These are phyloP conservation scores for Drosophila recens DNA, from an alignment of 2,888 invertebrate species.

Conservation along the genomic window DNA sequence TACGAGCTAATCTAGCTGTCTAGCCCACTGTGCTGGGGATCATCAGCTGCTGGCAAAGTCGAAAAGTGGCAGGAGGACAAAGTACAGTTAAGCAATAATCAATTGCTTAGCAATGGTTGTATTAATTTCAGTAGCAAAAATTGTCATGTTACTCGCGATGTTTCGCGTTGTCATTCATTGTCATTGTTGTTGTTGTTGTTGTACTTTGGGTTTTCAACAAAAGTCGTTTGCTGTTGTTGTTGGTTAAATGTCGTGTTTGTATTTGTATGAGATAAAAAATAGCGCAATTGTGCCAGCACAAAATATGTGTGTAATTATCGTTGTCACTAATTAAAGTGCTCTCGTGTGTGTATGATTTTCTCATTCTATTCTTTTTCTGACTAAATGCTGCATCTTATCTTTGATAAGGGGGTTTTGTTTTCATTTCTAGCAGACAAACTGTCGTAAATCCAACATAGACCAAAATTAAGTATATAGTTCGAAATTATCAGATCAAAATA, in stretches of 20 bases:
- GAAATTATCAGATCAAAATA: constrained; percentile 5
- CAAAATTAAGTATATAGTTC: constrained; percentile 18
- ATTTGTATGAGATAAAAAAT: constrained; percentile 71
- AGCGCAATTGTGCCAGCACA: constrained; percentile 65
- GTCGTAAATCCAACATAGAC: constrained; percentile 27
- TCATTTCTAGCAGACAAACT: constrained; percentile 51
- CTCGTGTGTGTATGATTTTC: constrained; percentile 30
- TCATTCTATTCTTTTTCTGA: constrained; percentile 9
- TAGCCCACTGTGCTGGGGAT: constrained; percentile 39
- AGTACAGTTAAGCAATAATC: constrained; percentile 77
- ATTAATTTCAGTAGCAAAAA: constrained; percentile 60
- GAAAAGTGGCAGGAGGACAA: constrained; percentile 45
- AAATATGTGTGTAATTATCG: constrained; percentile 79
- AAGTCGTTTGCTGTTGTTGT: constrained; percentile 70
- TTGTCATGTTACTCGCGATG: constrained; percentile 38
- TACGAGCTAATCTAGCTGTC: too few species aligned
- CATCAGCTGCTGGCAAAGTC: constrained; percentile 41
- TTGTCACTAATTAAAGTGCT: constrained; percentile 81
- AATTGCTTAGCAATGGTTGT: constrained; percentile 70
- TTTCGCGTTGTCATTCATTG: constrained; percentile 56
- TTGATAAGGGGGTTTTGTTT: constrained; percentile 41
- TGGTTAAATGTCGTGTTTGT: constrained; percentile 67
- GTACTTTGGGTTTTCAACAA: constrained; percentile 65
- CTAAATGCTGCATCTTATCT: constrained; percentile 46
- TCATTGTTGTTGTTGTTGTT: constrained; percentile 32